Conservation (phyloP, 2,888 invertebrate genomes). For the Odontothrips loti region DNA sequence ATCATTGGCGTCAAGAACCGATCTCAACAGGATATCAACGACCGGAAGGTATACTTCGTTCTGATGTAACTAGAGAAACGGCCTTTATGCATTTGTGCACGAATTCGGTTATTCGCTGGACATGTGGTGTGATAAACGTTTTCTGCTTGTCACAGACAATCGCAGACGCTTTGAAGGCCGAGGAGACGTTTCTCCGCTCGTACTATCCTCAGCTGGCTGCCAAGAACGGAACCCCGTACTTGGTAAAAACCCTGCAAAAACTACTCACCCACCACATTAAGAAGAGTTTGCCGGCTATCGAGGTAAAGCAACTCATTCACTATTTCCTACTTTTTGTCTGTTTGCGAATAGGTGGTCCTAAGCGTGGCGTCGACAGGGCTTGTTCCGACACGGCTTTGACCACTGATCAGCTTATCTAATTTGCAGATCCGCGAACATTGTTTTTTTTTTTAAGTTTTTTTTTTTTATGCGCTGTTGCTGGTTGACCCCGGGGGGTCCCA, state of each 20-base stretch:
- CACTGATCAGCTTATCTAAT: no score
- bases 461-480: no score
- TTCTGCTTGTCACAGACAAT: slow-evolving; percentile 32
- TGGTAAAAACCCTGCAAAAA: slow-evolving; percentile 57
- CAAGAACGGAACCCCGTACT: slow-evolving; percentile 56
- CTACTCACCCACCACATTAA: slow-evolving; percentile 61
- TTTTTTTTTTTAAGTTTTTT: no score
- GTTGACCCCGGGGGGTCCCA: no score
- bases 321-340: no score
- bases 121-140: no score
- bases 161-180: slow-evolving; percentile 55
- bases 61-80: slow-evolving; percentile 36
- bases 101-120: no score
- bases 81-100: not conserved
- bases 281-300: slow-evolving; percentile 55
- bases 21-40: slow-evolving; percentile 56
- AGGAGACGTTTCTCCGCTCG: slow-evolving; percentile 55
- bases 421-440: no score
- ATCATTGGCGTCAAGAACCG: slow-evolving; percentile 63
- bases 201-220: slow-evolving; percentile 58
- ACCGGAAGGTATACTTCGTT: slow-evolving; percentile 43
- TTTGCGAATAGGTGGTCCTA: no score
- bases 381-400: no score
- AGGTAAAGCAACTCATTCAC: not conserved
- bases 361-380: no score